These are phyloP conservation scores for Pristionchus exspectatus DNA, from an alignment of 2,888 invertebrate species.

Conservation along the genomic window DNA sequence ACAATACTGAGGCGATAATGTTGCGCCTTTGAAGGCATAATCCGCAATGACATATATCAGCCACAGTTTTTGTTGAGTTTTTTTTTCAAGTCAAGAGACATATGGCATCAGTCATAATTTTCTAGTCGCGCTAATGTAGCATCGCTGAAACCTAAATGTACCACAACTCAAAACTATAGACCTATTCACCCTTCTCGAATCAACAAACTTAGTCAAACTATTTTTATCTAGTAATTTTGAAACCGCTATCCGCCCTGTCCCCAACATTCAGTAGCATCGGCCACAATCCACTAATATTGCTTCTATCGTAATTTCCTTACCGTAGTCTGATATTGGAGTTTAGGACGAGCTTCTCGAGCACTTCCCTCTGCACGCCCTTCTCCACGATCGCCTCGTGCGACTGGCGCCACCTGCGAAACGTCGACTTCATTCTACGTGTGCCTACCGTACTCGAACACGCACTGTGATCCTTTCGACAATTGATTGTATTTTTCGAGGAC, in stretches of 20 bases:
- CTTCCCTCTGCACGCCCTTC: background rate
- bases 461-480: background rate
- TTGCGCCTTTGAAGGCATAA: too few relatives aligned
- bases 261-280: background rate
- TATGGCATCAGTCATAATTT: too few relatives aligned
- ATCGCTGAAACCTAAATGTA: background rate
- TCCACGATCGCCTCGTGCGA: constrained; percentile 50
- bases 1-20: too few relatives aligned
- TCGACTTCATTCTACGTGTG: background rate
- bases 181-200: background rate
- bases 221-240: background rate
- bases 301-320: constrained; percentile 17
- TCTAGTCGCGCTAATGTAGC: background rate
- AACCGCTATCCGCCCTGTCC: background rate
- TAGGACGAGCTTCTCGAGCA: constrained; percentile 43
- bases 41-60: too few relatives aligned
- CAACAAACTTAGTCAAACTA: background rate
- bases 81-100: too few relatives aligned
- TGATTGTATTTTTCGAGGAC: too few relatives aligned
- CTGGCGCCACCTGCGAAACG: constrained; percentile 37
- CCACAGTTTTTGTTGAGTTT: too few relatives aligned
- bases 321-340: constrained; percentile 47
- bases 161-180: background rate
- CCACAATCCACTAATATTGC: background rate
- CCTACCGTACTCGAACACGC: background rate